Evolutionary conservation across 2,888 invertebrate genomes (phyloP), one percentile per base, ranked within the genome.

Genomic region (Pterobdella sp.): DNA sequence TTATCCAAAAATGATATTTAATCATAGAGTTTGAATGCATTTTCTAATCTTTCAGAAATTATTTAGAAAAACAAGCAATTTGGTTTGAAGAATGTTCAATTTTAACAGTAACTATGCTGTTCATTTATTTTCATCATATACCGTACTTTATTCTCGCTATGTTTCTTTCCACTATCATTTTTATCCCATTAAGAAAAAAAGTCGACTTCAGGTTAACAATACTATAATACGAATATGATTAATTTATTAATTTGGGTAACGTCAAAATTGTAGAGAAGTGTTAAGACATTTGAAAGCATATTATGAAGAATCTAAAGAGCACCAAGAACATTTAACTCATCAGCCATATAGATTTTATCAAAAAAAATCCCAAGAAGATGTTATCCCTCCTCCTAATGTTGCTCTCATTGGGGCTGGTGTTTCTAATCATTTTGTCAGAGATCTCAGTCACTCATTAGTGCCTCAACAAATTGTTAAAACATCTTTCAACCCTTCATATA

Each of bases 111-210:
- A 10, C 63, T 18, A 32, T 56, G 34, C 22, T 71, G n/a, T 10
- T 71, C 26, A 36, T 71, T 22, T 71, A 56, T 31, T 2, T 71
- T 60, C 71, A 71, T 60, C 71, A 71, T 35, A 18, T 71, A 14
- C 71, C 71, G 1, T 71, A 71, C 26, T 60, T 71, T 31, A 34
- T 71, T 26, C 31, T 60, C 29, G 1, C 35, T 10, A 71, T 71
- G 71, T 32, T 71, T 18, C 52, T 71, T 34, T 71, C 56, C 63
- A 71, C 71, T n/a, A 22, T 56, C 35, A 3, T 65, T 10, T 29
- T 65, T 65, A 22, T 65, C 3, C 65, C 32, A 7, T 29, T 65
- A 4, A 29, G 65, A 4, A 65, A 18, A 35, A 10, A 34, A 35
- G 35, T 65, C n/a, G 32, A 65, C n/a, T 65, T 65, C 14, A 31